A percentile compares a stretch with the other conserved stretches of the same genome.
phyloP scores from a whole-genome alignment of 2,113 vertebrate genomes.

The Ptyas mucosa region DNA sequence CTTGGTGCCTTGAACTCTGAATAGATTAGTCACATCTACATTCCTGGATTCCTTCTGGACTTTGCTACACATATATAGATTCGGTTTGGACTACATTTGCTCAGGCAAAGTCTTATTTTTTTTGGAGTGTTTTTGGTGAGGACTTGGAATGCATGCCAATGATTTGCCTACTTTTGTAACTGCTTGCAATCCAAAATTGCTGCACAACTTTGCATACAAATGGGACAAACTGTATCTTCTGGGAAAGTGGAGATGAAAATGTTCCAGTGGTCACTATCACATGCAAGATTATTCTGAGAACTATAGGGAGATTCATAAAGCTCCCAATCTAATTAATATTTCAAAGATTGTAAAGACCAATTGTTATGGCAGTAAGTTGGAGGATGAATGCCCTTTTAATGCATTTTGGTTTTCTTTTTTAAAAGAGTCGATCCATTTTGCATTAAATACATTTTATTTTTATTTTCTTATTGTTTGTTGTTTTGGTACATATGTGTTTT shows the following conservation, averaged over 20 bases:
- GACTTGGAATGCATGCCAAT: background rate
- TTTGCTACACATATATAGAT: background rate
- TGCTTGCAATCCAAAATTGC: background rate
- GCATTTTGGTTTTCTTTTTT: background rate
- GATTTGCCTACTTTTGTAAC: background rate
- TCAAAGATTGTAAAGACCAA: background rate
- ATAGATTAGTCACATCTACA: background rate
- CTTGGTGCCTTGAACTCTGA: background rate
- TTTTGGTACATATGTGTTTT: background rate
- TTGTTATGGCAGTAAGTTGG: background rate
- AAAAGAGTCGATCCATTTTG: background rate
- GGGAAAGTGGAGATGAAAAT: background rate
- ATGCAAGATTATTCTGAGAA: background rate
- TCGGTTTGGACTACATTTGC: background rate
- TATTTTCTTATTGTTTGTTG: background rate
- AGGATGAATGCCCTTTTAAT: background rate
- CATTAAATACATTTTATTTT: background rate
- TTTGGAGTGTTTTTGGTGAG: background rate
- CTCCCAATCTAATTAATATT: background rate
- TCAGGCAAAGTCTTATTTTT: background rate
- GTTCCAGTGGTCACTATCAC: background rate
- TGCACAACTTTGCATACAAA: background rate
- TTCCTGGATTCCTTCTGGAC: background rate
- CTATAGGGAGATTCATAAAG: background rate
- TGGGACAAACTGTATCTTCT: background rate